These are phyloP conservation scores for Sciaenops ocellatus DNA, from an alignment of 2,797 vertebrate species.

Conservation along the genomic window DNA sequence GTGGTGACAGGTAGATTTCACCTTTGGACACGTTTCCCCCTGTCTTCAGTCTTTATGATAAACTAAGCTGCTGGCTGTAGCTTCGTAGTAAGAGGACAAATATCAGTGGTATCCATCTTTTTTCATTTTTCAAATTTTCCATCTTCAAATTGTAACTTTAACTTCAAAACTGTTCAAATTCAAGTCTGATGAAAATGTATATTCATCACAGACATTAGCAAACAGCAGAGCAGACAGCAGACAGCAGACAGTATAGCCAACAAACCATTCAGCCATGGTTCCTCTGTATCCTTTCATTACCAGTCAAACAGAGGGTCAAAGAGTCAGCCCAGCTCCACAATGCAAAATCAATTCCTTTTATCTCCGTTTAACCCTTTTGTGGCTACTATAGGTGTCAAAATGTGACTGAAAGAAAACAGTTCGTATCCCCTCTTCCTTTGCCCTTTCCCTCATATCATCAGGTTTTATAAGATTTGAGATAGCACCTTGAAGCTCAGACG, in stretches of 20 bases:
- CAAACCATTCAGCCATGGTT: constrained; percentile 35
- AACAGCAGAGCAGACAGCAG: constrained; percentile 23
- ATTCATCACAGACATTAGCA: constrained; percentile 15
- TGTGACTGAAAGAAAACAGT: constrained; percentile 35
- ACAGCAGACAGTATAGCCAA: constrained; percentile 22
- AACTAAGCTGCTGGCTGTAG: not conserved
- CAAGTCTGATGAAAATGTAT: constrained; percentile 4
- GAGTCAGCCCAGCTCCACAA: constrained; percentile 26
- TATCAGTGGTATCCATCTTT: not conserved
- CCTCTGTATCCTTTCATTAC: constrained; percentile 50
- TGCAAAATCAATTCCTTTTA: constrained; percentile 44
- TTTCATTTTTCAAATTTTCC: not conserved
- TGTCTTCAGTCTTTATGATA: not conserved
- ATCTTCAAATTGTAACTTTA: constrained; percentile 10
- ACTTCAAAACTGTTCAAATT: not conserved
- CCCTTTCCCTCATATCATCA: constrained; percentile 59
- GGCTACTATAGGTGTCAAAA: constrained; percentile 50
- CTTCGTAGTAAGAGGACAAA: not conserved
- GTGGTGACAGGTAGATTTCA: not conserved
- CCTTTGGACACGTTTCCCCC: not conserved
- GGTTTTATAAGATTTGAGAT: constrained; percentile 68
- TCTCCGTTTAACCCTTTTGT: constrained; percentile 55
- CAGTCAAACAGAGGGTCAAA: constrained; percentile 37
- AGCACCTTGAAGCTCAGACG: constrained; percentile 47
- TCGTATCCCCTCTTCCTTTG: constrained; percentile 41